Percentiles rank a stretch among this genome's conserved stretches.
Conservation (phyloP, 2,888 invertebrate genomes). For the Pocota personata region DNA sequence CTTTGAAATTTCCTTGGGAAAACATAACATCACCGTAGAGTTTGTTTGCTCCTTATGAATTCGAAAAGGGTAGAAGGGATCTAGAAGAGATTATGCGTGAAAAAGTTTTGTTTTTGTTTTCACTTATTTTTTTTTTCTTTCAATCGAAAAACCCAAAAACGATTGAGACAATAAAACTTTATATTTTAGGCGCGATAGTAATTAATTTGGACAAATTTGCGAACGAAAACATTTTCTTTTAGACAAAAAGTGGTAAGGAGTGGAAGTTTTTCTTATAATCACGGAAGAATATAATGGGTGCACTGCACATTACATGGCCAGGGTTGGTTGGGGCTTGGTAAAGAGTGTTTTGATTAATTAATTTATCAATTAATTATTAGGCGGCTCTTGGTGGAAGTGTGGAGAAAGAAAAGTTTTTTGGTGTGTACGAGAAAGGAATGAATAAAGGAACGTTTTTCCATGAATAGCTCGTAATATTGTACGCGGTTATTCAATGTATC, state of each 20-base stretch:
- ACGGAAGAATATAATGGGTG: neutral
- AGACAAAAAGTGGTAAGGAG: neutral
- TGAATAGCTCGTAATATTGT: neutral
- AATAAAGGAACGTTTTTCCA: neutral
- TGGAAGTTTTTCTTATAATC: neutral
- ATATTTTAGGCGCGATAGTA: neutral
- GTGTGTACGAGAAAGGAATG: neutral
- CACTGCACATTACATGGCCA: neutral
- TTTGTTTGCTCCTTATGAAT: neutral
- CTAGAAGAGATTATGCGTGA: neutral
- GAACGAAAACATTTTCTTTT: neutral
- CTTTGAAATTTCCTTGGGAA: neutral
- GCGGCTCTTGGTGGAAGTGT: neutral
- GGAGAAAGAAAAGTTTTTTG: neutral
- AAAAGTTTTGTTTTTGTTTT: constrained; percentile 15
- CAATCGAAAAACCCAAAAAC: neutral
- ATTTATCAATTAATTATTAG: neutral
- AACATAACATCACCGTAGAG: neutral
- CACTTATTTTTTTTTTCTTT: neutral
- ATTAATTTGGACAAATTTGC: constrained; percentile 9
- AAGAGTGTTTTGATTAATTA: neutral
- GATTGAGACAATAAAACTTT: neutral
- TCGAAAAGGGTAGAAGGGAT: neutral
- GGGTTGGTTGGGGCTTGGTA: neutral
- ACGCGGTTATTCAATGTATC: neutral